Evolutionary conservation across 2,888 invertebrate genomes (phyloP), one percentile per base, ranked within the genome.

Genomic region (Branchipolynoe longqiensis): DNA sequence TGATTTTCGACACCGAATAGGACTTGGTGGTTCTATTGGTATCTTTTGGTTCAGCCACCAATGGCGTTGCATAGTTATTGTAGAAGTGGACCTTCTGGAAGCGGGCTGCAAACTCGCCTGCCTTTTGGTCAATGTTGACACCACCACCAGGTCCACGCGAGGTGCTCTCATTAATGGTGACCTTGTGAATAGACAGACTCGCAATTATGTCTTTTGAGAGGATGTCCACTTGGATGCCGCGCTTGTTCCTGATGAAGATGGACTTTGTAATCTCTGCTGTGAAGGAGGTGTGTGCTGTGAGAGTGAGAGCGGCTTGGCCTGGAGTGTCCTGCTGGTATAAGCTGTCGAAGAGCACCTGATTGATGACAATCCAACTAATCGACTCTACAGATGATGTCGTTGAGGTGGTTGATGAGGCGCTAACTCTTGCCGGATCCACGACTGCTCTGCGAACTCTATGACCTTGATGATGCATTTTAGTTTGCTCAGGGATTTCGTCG

Each of bases 131-230:
- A 6, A 82, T 40, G 36, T 82, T 56, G 6, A 82, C 58, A 12
- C n/a, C 82, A 59, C 33, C 82, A 28, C 82, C 82, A 12, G 82
- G 82, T n/a, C 82, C 82, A n/a, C 33, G 56, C 3, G 81, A 64
- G 64, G 28, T 28, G 33, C 64, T 64, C 6, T 31, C 64, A 22
- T 64, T 64, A n/a, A 40, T 54, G 33, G 56, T 54, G 28, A 54
- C 54, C 1, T 22, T n/a, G 8, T 22, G n/a, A 3, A 81, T 54
- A 22, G 12, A 48, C 6, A 81, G 22, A 54, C 33, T 78, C 8
- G 40, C 78, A 3, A 78, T 28, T 22, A 48, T n/a, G 22, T 1
- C 6, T n/a, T 6, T n/a, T 22, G 12, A 14, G 6, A 64, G 64
- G 8, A 64, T 22, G 33, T 64, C 64, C 64, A 64, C 64, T 33